Evolutionary conservation across 2,888 invertebrate genomes (phyloP).

Genomic region (Dynastes maya): DNA sequence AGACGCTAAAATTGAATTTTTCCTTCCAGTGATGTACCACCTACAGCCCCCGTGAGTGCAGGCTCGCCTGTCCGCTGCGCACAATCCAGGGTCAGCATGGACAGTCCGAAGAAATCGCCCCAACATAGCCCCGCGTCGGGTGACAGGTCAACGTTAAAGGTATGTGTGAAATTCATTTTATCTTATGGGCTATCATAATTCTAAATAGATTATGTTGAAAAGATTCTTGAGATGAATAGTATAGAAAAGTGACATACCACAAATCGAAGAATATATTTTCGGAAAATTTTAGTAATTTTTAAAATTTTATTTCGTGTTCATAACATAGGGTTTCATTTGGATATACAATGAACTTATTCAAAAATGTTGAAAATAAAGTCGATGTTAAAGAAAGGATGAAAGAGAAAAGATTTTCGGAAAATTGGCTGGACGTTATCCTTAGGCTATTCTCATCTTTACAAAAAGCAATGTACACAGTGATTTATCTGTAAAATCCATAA

Average conservation of each 20-base stretch:
- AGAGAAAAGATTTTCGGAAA: too few relatives aligned
- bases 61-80: slow-evolving; percentile 73
- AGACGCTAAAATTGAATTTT: slow-evolving; percentile 51
- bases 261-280: too few relatives aligned
- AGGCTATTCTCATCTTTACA: too few relatives aligned
- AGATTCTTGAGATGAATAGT: background rate
- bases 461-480: too few relatives aligned
- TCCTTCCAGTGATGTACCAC: slow-evolving; percentile 74
- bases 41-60: slow-evolving; percentile 78
- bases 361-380: too few relatives aligned
- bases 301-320: too few relatives aligned
- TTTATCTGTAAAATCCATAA: too few relatives aligned
- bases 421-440: too few relatives aligned
- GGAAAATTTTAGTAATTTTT: too few relatives aligned
- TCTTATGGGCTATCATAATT: background rate
- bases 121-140: slow-evolving; percentile 73
- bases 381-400: too few relatives aligned
- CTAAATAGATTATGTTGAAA: background rate
- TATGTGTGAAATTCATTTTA: slow-evolving; percentile 53
- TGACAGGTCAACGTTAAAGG: slow-evolving; percentile 71
- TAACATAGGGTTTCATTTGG: too few relatives aligned
- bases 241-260: background rate
- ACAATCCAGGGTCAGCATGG: slow-evolving; percentile 72
- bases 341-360: too few relatives aligned
- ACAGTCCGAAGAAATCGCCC: slow-evolving; percentile 76